These are phyloP conservation scores for Triplophysa dalaica DNA, from an alignment of 2,113 vertebrate genomes.

Conservation along the genomic window DNA sequence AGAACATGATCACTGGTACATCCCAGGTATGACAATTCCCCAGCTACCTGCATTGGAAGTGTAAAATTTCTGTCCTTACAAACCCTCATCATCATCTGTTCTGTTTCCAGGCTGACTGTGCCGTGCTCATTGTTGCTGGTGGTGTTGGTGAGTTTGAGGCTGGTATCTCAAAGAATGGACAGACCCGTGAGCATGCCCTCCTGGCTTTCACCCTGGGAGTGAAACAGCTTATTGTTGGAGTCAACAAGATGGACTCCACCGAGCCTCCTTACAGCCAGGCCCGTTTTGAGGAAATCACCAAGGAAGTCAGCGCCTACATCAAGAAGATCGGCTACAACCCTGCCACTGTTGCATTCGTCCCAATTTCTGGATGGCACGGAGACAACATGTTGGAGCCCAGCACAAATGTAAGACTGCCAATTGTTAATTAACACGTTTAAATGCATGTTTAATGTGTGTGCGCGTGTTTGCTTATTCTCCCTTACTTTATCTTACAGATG, in stretches of 20 bases:
- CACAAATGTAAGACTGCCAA: constrained; percentile 60
- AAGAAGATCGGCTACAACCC: constrained; percentile 83
- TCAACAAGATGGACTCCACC: constrained; percentile 82
- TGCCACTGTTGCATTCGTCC: constrained; percentile 72
- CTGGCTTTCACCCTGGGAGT: constrained; percentile 67
- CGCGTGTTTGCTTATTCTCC: background rate
- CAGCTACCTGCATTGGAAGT: background rate
- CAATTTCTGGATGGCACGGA: constrained; percentile 80
- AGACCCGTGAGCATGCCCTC: constrained; percentile 68
- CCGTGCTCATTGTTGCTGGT: constrained; percentile 66
- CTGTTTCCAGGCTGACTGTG: constrained; percentile 62
- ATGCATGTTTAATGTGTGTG: background rate
- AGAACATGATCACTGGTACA: constrained; percentile 64
- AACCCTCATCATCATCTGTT: background rate
- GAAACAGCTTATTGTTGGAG: constrained; percentile 77
- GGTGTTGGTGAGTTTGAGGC: constrained; percentile 68
- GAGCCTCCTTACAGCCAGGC: constrained; percentile 77
- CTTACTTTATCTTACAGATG: constrained; percentile 62
- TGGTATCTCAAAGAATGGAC: constrained; percentile 68
- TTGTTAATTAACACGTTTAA: background rate
- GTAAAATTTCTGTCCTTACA: too few species aligned
- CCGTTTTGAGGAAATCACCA: constrained; percentile 76
- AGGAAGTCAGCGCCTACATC: constrained; percentile 80
- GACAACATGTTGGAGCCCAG: constrained; percentile 80
- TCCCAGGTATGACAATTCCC: constrained; percentile 42